A percentile compares a stretch with the other conserved stretches of the same genome.
Conservation (phyloP, 2,888 invertebrate species). For the Hirtodrosophila trivittata region DNA sequence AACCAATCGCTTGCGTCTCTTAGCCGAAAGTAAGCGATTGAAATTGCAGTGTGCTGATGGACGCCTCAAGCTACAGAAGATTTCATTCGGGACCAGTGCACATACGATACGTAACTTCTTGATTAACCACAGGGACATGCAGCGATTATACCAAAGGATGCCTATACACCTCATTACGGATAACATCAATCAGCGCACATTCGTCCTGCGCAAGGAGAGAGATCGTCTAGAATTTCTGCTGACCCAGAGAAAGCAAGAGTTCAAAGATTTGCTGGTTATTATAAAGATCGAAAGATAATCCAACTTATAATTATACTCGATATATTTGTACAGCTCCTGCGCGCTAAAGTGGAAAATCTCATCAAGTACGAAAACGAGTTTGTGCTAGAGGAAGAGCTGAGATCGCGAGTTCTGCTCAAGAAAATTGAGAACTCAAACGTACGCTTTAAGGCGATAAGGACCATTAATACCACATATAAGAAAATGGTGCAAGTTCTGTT, state of each 20-base stretch:
- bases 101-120: constrained; percentile 78
- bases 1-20: constrained; percentile 61
- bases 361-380: constrained; percentile 80
- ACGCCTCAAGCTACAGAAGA: constrained; percentile 74
- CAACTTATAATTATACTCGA: neutral
- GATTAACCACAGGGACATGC: constrained; percentile 80
- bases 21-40: constrained; percentile 55
- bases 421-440: constrained; percentile 82
- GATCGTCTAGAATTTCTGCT: constrained; percentile 77
- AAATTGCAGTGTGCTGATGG: constrained; percentile 78
- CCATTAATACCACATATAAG: constrained; percentile 79
- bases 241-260: constrained; percentile 65
- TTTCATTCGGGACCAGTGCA: constrained; percentile 72
- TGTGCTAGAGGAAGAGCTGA: constrained; percentile 75
- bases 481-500: constrained; percentile 78
- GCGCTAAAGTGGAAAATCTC: constrained; percentile 73
- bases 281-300: too few relatives aligned
- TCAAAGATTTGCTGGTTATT: constrained; percentile 73
- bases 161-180: constrained; percentile 79
- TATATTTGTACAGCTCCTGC: constrained; percentile 57
- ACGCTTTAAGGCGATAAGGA: constrained; percentile 79
- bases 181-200: constrained; percentile 82
- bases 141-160: constrained; percentile 81
- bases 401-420: constrained; percentile 70
- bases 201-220: constrained; percentile 81